These are phyloP conservation scores for Pimephales promelas DNA, from an alignment of 2,113 vertebrate species.

Conservation along the genomic window DNA sequence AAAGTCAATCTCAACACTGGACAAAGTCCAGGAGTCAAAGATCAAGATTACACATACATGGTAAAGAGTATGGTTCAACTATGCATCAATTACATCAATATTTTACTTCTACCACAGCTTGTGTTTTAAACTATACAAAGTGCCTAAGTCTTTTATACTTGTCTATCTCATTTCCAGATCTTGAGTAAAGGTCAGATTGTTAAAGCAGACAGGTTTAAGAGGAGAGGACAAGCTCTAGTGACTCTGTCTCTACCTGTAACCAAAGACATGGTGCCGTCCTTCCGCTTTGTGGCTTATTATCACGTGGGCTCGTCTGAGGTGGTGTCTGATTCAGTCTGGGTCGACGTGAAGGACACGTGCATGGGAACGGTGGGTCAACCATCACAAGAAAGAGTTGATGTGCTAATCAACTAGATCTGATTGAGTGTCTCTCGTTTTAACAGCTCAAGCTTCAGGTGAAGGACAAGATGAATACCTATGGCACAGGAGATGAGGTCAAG, in stretches of 20 bases:
- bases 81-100: background rate
- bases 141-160: background rate
- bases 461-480: background rate
- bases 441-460: conserved; percentile 61
- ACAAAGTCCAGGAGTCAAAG: conserved; percentile 29
- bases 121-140: background rate
- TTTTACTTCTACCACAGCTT: background rate
- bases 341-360: conserved; percentile 70
- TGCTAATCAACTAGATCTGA: background rate
- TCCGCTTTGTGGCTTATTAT: conserved; percentile 73
- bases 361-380: conserved; percentile 64
- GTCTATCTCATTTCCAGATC: conserved; percentile 52
- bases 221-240: conserved; percentile 64
- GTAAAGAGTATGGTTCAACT: conserved; percentile 50
- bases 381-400: background rate
- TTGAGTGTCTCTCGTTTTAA: background rate
- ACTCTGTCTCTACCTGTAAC: conserved; percentile 44
- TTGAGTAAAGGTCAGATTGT: conserved; percentile 67
- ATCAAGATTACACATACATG: conserved; percentile 65
- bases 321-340: conserved; percentile 73
- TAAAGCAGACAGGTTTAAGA: conserved; percentile 51
- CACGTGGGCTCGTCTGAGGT: conserved; percentile 65
- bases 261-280: conserved; percentile 68
- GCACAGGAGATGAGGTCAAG: conserved; percentile 43
- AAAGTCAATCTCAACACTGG: conserved; percentile 57